Evolutionary conservation across 2,888 invertebrate genomes (phyloP).

Genomic region (Coelinius sp.): DNA sequence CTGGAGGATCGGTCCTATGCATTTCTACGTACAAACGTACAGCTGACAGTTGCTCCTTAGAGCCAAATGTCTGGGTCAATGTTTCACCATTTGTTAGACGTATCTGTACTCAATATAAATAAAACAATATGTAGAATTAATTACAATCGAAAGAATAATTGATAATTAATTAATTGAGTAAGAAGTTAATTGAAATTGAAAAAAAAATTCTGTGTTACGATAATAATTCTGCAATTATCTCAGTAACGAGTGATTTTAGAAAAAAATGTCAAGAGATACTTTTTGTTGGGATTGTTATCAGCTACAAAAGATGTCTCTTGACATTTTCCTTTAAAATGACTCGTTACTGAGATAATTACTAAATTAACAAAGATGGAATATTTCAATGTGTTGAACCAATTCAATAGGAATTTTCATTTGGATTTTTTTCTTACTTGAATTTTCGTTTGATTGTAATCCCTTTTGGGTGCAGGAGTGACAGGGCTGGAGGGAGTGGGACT

Average conservation of each 20-base stretch:
- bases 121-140: no score
- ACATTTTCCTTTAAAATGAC: no score
- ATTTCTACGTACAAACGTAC: constrained; percentile 91
- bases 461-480: constrained; percentile 62
- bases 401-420: neutral
- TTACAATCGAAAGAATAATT: no score
- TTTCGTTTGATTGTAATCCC: constrained; percentile 79
- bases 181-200: no score
- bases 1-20: constrained; percentile 81
- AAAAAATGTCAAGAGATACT: neutral
- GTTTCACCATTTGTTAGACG: constrained; percentile 83
- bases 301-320: no score
- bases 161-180: no score
- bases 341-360: no score
- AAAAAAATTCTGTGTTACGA: no score
- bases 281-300: no score
- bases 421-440: constrained; percentile 73
- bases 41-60: constrained; percentile 90
- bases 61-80: constrained; percentile 83
- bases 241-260: no score
- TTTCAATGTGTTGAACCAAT: no score
- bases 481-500: constrained; percentile 50
- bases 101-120: constrained; percentile 72
- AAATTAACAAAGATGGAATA: neutral
- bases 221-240: no score